phyloP scores from a whole-genome alignment of 2,113 vertebrate genomes.

The Elanoides forficatus region DNA sequence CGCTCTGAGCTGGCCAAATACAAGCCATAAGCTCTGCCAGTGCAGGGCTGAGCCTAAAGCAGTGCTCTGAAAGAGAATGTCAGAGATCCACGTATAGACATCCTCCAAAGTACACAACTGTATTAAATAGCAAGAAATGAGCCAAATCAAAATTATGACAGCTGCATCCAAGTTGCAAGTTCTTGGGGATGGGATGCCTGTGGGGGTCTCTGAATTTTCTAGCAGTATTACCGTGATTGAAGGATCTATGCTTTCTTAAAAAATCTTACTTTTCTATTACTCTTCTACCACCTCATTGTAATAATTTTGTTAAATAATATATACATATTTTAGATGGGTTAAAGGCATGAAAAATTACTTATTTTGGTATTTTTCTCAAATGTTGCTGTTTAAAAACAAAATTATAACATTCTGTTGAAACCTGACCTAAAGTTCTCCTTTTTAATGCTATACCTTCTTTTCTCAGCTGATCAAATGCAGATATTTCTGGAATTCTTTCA shows the following conservation, averaged over 20 bases:
- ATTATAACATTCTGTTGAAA: not conserved
- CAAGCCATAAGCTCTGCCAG: not conserved
- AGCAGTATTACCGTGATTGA: not conserved
- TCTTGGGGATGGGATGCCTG: not conserved
- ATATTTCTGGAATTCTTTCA: not conserved
- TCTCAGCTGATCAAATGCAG: not conserved
- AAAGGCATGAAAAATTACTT: not conserved
- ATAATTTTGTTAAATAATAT: not conserved
- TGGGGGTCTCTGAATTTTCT: not conserved
- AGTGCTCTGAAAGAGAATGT: not conserved
- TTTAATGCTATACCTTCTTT: not conserved
- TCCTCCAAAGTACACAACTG: not conserved
- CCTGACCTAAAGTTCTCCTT: not conserved
- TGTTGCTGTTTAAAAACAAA: not conserved
- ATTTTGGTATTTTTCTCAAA: not conserved
- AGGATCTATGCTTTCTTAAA: not conserved
- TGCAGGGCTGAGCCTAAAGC: not conserved
- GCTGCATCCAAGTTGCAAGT: not conserved
- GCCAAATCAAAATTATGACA: not conserved
- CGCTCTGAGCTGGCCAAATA: not conserved
- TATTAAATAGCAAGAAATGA: not conserved
- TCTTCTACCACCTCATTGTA: not conserved
- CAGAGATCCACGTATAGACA: accelerated
- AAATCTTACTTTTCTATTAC: not conserved
- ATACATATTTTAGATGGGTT: not conserved